phyloP scores from a whole-genome alignment of 2,113 vertebrate genomes.

The Cyanoramphus novaezelandiae region DNA sequence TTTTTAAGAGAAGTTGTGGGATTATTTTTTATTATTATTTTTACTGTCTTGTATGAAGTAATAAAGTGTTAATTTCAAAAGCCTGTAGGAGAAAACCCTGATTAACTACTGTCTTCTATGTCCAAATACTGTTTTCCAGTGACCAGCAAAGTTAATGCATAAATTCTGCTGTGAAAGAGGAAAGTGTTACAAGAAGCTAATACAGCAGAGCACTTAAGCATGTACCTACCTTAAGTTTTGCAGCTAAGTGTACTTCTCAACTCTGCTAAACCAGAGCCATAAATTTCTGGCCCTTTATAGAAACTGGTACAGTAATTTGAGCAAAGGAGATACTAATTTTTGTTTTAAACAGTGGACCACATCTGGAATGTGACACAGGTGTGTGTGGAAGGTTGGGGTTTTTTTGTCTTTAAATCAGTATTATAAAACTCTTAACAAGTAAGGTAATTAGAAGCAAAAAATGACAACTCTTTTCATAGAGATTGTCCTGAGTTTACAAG shows the following conservation, averaged over 20 bases:
- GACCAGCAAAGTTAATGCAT: neutral
- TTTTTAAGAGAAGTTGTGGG: constrained; percentile 34
- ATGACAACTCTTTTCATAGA: neutral
- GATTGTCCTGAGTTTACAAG: neutral
- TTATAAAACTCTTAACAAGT: neutral
- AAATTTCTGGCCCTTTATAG: neutral
- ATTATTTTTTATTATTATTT: constrained; percentile 39
- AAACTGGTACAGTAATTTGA: neutral
- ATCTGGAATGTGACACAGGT: neutral
- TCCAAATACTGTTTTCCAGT: neutral
- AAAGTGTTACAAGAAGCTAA: neutral
- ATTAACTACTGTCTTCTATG: neutral
- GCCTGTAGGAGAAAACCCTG: neutral
- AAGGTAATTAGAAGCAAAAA: neutral
- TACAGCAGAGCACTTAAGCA: neutral
- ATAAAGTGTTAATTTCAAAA: constrained; percentile 63
- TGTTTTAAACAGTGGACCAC: neutral
- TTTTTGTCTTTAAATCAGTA: neutral
- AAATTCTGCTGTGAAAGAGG: neutral
- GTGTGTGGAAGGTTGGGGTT: neutral
- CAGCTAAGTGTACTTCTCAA: neutral
- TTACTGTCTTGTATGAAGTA: constrained; percentile 45
- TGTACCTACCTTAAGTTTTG: neutral
- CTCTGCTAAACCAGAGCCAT: neutral
- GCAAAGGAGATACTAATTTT: neutral